Evolutionary conservation across 1,140 invertebrate species (phyloP).

Genomic region (Zaprionus africanus): DNA sequence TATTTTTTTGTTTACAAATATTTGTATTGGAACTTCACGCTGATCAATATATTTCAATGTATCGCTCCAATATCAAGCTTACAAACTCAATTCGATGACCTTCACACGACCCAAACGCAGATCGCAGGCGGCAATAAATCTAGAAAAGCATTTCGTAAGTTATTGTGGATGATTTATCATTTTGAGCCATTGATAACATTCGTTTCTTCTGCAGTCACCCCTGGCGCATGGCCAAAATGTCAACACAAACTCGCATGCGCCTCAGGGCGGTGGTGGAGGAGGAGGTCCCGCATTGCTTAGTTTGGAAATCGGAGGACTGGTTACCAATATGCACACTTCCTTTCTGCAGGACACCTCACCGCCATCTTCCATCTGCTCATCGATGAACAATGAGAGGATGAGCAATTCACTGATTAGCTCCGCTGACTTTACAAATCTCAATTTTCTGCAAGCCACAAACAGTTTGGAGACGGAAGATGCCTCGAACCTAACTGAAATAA

Average conservation of each 20-base stretch:
- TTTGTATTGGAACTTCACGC: conserved; percentile 19
- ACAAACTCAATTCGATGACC: conserved; percentile 79
- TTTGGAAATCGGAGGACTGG: conserved; percentile 77
- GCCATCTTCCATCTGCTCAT: conserved; percentile 80
- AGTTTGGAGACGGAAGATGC: conserved; percentile 49
- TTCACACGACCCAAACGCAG: conserved; percentile 77
- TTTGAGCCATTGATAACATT: not conserved
- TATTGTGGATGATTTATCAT: not conserved
- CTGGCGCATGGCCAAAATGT: conserved; percentile 33
- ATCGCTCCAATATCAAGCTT: conserved; percentile 51
- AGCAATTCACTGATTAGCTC: conserved; percentile 83
- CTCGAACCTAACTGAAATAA: conserved; percentile 32
- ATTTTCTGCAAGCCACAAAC: conserved; percentile 75
- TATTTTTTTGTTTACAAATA: not conserved
- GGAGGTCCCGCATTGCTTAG: conserved; percentile 54
- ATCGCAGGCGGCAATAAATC: conserved; percentile 58
- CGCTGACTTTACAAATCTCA: conserved; percentile 80
- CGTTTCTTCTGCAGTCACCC: conserved; percentile 32
- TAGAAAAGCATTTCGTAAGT: conserved; percentile 79
- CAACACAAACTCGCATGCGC: conserved; percentile 10
- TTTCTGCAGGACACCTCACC: conserved; percentile 81
- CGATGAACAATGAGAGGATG: conserved; percentile 77
- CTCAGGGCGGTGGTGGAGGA: conserved; percentile 26
- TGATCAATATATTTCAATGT: conserved; percentile 18
- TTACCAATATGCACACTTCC: conserved; percentile 80